Conservation (phyloP, 2,797 vertebrate genomes). For the Bradypodion pumilum region DNA sequence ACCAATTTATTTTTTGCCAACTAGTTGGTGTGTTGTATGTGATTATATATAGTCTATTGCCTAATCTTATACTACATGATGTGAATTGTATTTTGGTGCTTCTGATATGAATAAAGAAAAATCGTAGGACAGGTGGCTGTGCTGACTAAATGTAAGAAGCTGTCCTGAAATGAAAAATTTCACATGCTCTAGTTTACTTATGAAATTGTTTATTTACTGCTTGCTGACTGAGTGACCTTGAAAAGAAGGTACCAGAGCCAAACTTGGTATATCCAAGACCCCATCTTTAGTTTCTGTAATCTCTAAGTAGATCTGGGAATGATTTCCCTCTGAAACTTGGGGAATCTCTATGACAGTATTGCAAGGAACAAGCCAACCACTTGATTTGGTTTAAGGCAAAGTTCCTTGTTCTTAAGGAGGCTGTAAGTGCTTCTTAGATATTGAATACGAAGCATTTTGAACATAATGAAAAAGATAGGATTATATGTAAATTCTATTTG, state of each 20-base stretch:
- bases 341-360: not conserved
- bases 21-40: too few relatives aligned
- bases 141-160: too few relatives aligned
- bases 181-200: too few relatives aligned
- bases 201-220: not conserved
- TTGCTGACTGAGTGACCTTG: not conserved
- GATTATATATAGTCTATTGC: too few relatives aligned
- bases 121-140: too few relatives aligned
- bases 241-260: not conserved
- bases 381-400: not conserved
- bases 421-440: not conserved
- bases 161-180: too few relatives aligned
- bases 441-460: not conserved
- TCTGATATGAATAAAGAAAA: too few relatives aligned
- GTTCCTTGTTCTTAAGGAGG: not conserved
- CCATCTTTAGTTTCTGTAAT: not conserved
- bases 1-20: too few relatives aligned
- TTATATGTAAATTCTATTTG: not conserved
- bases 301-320: not conserved
- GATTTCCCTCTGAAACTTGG: not conserved
- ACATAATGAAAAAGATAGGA: not conserved
- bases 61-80: too few relatives aligned
- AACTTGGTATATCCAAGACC: not conserved
- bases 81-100: too few relatives aligned
- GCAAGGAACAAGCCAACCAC: not conserved